Base-by-base conservation (phyloP, 2,113 vertebrate genomes). In the Ranitomeya variabilis region DNA sequence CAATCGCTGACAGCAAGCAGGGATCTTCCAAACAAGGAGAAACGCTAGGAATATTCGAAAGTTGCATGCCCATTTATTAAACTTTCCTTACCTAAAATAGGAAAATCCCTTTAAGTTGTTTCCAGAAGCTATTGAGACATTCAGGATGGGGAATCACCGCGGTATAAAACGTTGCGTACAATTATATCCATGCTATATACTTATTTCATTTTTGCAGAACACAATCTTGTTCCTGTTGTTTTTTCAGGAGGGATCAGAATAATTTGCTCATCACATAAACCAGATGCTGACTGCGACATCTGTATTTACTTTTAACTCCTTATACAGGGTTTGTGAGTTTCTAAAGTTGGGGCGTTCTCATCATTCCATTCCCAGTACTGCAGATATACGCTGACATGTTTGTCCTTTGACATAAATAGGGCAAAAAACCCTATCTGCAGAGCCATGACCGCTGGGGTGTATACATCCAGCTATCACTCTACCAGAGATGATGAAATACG, bases 251-350 rank as follows among this genome's bases (percentile, higher is more conserved):
- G 59, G 57, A 77, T 66, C 19, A 14, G 31, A 59, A 83, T 83
- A 76, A 83, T 64, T n/a, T 54, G 67, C 45, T 64, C 69, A 64
- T 76, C 80, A 31, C 55, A 74, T 71, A 52, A 74, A 76, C 87
- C 87, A 88, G 87, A 88, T 88, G 80, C 73, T 76, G 69, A 31
- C 55, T 23, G 87, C 55, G 80, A 88, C 80, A 88, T 88, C 87
- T 83, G 87, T 83, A 57, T 88, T 83, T 83, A 67, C 80, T 88
- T 83, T 71, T 64, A 62, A 64, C 31, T 88, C 87, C 69, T 83
- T 76, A 26, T 83, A 23, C 74, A 83, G 57, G 31, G 59, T 79
- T 37, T 55, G 54, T 55, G 21, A 45, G 6, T 45, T 31, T 73
- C 59, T 80, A 21, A 55, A 55, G 74, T 77, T 19, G 26, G 4